A percentile compares a stretch with the other conserved stretches of the same genome.
Conservation (phyloP, 1,140 invertebrate species). For the Ceratitis capitata region DNA sequence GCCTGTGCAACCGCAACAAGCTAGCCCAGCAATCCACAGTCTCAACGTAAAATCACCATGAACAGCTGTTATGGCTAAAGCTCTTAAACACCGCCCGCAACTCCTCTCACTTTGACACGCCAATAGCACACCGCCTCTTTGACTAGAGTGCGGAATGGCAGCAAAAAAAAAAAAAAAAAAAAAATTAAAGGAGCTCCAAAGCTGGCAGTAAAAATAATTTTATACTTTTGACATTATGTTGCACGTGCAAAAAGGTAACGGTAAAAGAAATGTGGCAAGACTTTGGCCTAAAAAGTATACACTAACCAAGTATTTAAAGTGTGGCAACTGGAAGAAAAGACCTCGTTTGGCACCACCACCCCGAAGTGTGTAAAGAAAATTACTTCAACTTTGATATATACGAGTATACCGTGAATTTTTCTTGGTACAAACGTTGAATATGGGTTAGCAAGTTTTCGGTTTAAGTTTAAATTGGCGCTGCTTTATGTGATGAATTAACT, state of each 20-base stretch:
- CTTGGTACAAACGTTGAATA: too few relatives aligned
- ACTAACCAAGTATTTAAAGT: neutral
- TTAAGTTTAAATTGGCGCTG: neutral
- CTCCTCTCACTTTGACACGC: neutral
- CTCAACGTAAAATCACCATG: neutral
- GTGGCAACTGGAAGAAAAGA: neutral
- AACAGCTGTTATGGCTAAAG: constrained; percentile 32
- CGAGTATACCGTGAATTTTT: neutral
- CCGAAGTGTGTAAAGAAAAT: neutral
- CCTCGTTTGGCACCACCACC: too few relatives aligned
- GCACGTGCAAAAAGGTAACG: neutral
- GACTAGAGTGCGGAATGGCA: neutral
- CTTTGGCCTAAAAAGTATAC: constrained; percentile 9
- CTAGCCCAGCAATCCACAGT: neutral
- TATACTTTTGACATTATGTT: constrained; percentile 31
- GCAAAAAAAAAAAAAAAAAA: constrained; percentile 15
- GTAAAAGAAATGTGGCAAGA: neutral
- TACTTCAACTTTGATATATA: constrained; percentile 2
- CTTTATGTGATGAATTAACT: neutral
- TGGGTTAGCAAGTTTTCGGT: too few relatives aligned
- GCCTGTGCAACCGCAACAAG: constrained; percentile 5
- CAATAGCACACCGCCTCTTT: neutral
- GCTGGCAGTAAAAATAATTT: constrained; percentile 18
- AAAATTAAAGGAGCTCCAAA: too few relatives aligned
- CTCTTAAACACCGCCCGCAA: constrained; percentile 11